phyloP scores from a whole-genome alignment of 2,888 invertebrate genomes.

The Pterobdella sp. region DNA sequence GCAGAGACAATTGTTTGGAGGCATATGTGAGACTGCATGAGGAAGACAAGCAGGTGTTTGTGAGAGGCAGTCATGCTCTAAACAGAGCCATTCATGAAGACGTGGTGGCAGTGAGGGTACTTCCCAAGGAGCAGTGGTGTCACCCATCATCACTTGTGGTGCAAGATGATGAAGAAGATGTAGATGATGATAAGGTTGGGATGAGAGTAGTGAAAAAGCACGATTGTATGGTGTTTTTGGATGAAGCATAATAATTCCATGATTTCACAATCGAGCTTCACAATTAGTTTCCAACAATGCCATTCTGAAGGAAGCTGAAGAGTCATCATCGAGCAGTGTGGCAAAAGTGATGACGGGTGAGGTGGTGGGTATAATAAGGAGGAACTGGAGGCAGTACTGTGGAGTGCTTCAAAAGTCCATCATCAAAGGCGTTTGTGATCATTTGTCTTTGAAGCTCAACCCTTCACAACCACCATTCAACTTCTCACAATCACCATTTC shows the following conservation, averaged over 20 bases:
- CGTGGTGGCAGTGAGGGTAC: slow-evolving; percentile 77
- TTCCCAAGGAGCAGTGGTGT: slow-evolving; percentile 82
- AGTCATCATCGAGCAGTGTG: too few relatives aligned
- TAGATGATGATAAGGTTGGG: slow-evolving; percentile 41
- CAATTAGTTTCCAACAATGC: too few relatives aligned
- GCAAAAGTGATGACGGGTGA: too few relatives aligned
- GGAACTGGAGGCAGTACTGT: slow-evolving; percentile 96
- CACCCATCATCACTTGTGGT: slow-evolving; percentile 66
- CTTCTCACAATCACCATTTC: slow-evolving; percentile 1
- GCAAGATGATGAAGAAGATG: slow-evolving; percentile 53
- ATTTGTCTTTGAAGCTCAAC: too few relatives aligned
- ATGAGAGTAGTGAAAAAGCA: slow-evolving; percentile 42
- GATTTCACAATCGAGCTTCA: too few relatives aligned
- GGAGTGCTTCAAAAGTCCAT: slow-evolving; percentile 78
- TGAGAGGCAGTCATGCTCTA: slow-evolving; percentile 52
- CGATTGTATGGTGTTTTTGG: neutral
- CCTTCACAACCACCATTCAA: neutral
- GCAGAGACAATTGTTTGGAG: slow-evolving; percentile 86
- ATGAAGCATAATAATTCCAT: too few relatives aligned
- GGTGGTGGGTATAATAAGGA: slow-evolving; percentile 85
- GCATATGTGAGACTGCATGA: slow-evolving; percentile 74
- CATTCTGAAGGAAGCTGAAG: too few relatives aligned
- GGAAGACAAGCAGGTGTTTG: slow-evolving; percentile 40
- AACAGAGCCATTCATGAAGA: slow-evolving; percentile 94
- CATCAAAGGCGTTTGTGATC: slow-evolving; percentile 53